Conservation (phyloP, 2,888 invertebrate genomes). For the Andrena bucephala region DNA sequence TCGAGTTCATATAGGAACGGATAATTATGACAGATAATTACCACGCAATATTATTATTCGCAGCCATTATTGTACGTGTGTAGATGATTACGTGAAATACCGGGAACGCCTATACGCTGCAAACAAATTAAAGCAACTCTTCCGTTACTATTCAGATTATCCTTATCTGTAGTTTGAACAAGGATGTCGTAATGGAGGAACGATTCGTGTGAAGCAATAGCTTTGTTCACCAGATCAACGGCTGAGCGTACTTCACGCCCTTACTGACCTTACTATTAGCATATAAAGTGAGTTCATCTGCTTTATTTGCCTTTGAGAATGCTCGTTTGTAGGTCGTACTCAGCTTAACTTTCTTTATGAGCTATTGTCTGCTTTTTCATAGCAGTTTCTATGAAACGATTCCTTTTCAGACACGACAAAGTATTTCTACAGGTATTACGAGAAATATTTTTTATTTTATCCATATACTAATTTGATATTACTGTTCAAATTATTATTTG, state of each 20-base stretch:
- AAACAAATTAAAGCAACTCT: constrained; percentile 1
- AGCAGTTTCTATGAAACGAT: background rate
- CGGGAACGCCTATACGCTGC: background rate
- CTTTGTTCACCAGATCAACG: constrained; percentile 79
- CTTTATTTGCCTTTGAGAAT: constrained; percentile 78
- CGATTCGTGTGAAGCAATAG: constrained; percentile 59
- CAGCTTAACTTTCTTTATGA: constrained; percentile 15
- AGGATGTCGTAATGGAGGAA: constrained; percentile 35
- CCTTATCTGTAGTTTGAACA: constrained; percentile 64
- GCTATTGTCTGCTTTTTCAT: background rate
- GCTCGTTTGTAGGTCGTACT: constrained; percentile 54
- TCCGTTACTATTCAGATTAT: constrained; percentile 47
- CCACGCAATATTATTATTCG: constrained; percentile 1
- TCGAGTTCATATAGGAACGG: no score
- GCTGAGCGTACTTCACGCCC: constrained; percentile 80
- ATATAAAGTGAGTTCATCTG: constrained; percentile 81
- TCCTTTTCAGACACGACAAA: background rate
- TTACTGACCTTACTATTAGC: constrained; percentile 77
- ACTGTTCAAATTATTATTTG: no score
- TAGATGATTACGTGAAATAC: no score
- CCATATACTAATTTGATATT: no score
- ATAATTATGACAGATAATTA: background rate
- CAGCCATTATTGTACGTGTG: background rate
- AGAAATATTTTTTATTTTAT: background rate
- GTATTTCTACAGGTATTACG: background rate